Evolutionary conservation across 2,797 vertebrate genomes (phyloP).

Genomic region (Xyrichtys novacula): DNA sequence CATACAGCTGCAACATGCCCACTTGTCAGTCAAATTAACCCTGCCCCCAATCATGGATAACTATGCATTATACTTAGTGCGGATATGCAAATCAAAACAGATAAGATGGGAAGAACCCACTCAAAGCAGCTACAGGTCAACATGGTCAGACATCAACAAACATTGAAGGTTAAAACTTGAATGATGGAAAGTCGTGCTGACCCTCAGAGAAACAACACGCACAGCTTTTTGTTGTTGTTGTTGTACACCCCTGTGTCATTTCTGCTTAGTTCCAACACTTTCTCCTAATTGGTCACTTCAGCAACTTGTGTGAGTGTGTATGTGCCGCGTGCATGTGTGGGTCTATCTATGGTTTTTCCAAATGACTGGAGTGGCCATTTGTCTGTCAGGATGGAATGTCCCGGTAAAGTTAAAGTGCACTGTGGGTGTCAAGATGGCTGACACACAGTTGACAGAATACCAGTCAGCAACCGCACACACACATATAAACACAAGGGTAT

Average conservation of each 20-base stretch:
- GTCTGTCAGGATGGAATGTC: slow-evolving; percentile 55
- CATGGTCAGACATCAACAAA: background rate
- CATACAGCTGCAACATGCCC: too few species aligned
- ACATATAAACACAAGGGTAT: slow-evolving; percentile 22
- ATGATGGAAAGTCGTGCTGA: slow-evolving; percentile 30
- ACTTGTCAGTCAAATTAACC: too few species aligned
- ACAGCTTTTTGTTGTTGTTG: slow-evolving; percentile 28
- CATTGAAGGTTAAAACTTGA: slow-evolving; percentile 1
- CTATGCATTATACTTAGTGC: too few species aligned
- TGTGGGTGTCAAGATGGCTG: slow-evolving; percentile 70
- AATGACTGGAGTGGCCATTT: slow-evolving; percentile 17
- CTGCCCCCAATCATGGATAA: too few species aligned
- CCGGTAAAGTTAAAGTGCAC: slow-evolving; percentile 67
- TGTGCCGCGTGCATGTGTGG: background rate
- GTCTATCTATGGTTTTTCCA: background rate
- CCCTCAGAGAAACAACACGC: slow-evolving; percentile 33
- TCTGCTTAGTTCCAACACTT: slow-evolving; percentile 58
- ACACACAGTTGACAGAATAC: slow-evolving; percentile 72
- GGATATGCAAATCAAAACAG: background rate
- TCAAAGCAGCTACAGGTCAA: background rate
- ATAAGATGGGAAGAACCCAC: background rate
- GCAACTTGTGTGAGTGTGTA: slow-evolving; percentile 42
- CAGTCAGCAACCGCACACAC: slow-evolving; percentile 66
- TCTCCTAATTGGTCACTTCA: slow-evolving; percentile 60
- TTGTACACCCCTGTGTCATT: slow-evolving; percentile 44